These are phyloP conservation scores for Gambelia wislizenii DNA, from an alignment of 2,797 vertebrate genomes.

Conservation along the genomic window DNA sequence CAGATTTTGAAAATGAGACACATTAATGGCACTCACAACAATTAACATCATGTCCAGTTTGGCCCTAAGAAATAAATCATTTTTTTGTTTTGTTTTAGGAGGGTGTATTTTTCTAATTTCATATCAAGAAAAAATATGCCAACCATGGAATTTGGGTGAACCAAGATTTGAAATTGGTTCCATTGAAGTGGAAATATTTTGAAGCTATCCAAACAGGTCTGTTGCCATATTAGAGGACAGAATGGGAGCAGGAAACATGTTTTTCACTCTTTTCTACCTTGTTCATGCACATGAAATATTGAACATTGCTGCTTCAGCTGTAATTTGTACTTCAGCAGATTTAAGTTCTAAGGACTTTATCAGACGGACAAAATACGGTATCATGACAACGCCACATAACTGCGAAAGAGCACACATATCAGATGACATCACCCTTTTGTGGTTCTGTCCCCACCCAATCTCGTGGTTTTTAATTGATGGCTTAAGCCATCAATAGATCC, in stretches of 20 bases:
- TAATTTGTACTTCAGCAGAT: constrained; percentile 53
- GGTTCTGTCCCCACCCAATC: too few species aligned
- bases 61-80: not conserved
- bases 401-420: too few species aligned
- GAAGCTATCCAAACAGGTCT: not conserved
- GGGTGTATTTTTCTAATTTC: not conserved
- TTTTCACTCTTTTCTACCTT: too few species aligned
- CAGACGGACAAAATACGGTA: too few species aligned
- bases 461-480: too few species aligned
- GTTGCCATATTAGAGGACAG: not conserved
- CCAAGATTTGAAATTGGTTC: not conserved
- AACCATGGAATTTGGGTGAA: not conserved
- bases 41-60: not conserved
- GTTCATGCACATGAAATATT: constrained; percentile 39
- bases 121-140: too few species aligned
- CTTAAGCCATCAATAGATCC: too few species aligned
- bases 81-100: not conserved
- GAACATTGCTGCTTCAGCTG: not conserved
- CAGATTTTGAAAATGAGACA: not conserved
- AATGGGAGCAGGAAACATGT: too few species aligned
- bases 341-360: too few species aligned
- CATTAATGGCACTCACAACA: not conserved
- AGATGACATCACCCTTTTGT: too few species aligned
- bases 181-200: not conserved
- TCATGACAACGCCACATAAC: too few species aligned